phyloP scores from a whole-genome alignment of 2,888 invertebrate genomes.

The Caradrina kadenii region DNA sequence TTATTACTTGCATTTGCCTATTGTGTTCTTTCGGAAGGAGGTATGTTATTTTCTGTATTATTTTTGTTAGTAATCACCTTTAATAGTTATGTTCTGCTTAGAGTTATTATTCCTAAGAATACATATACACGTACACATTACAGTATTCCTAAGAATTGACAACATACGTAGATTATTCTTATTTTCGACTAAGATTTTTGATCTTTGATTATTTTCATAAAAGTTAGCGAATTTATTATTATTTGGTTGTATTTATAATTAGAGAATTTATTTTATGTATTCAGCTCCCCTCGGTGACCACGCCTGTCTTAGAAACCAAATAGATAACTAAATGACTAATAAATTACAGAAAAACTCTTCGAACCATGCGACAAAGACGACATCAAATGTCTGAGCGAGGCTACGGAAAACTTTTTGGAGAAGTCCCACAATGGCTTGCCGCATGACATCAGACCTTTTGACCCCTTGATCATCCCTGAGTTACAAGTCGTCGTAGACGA shows the following conservation, averaged over 20 bases:
- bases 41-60: conserved; percentile 25
- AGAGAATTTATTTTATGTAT: too few relatives aligned
- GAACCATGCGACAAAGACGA: conserved; percentile 77
- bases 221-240: too few relatives aligned
- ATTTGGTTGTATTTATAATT: too few relatives aligned
- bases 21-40: conserved; percentile 47
- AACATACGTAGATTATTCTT: too few relatives aligned
- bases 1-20: conserved; percentile 35
- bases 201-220: too few relatives aligned
- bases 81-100: neutral
- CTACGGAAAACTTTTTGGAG: conserved; percentile 78
- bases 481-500: conserved; percentile 68
- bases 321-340: too few relatives aligned
- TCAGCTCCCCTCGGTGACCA: too few relatives aligned
- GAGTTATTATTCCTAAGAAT: neutral
- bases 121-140: too few relatives aligned
- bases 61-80: neutral
- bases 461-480: conserved; percentile 75
- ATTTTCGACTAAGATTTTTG: too few relatives aligned
- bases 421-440: conserved; percentile 77
- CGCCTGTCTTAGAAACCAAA: too few relatives aligned
- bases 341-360: conserved; percentile 56
- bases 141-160: too few relatives aligned
- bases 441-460: conserved; percentile 74
- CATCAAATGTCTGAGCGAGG: conserved; percentile 77